A percentile compares a stretch with the other conserved stretches of the same genome.
Conservation (phyloP, 2,113 vertebrate species). For the Thamnaconus septentrionalis region DNA sequence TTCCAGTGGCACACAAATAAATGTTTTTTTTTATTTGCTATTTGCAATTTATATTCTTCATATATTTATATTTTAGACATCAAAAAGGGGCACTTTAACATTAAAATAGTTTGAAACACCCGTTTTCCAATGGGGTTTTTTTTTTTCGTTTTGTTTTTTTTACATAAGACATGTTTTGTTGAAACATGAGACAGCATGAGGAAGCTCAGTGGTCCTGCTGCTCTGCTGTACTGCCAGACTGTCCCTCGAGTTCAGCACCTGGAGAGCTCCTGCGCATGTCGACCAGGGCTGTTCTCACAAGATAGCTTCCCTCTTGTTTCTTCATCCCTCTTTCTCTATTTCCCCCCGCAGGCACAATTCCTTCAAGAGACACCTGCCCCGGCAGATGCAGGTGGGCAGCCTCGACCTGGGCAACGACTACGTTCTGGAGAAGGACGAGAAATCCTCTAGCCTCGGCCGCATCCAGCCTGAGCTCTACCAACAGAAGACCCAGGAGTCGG, state of each 20-base stretch:
- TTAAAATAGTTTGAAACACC: no score
- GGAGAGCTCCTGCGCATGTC: neutral
- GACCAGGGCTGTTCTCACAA: neutral
- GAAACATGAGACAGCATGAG: neutral
- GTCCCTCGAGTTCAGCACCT: neutral
- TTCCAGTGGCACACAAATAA: no score
- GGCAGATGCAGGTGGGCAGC: slow-evolving; percentile 93
- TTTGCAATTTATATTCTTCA: no score
- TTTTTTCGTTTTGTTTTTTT: no score
- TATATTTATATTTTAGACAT: no score
- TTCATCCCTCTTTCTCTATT: slow-evolving; percentile 45
- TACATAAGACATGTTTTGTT: no score
- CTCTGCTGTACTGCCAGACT: neutral
- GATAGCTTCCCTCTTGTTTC: slow-evolving; percentile 44
- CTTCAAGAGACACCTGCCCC: slow-evolving; percentile 91
- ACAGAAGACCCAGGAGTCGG: slow-evolving; percentile 84
- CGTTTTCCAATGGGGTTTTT: no score
- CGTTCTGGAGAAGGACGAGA: slow-evolving; percentile 77
- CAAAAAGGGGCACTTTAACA: no score
- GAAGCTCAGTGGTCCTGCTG: neutral
- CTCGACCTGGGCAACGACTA: slow-evolving; percentile 86
- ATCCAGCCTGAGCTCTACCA: slow-evolving; percentile 95
- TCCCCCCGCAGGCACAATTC: slow-evolving; percentile 85
- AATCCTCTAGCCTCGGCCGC: slow-evolving; percentile 89
- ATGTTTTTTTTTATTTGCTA: no score